Evolutionary conservation across 30 jellyfish, hydroid and myxozoan species (phyloP).

Genomic region (Pelagia noctiluca): DNA sequence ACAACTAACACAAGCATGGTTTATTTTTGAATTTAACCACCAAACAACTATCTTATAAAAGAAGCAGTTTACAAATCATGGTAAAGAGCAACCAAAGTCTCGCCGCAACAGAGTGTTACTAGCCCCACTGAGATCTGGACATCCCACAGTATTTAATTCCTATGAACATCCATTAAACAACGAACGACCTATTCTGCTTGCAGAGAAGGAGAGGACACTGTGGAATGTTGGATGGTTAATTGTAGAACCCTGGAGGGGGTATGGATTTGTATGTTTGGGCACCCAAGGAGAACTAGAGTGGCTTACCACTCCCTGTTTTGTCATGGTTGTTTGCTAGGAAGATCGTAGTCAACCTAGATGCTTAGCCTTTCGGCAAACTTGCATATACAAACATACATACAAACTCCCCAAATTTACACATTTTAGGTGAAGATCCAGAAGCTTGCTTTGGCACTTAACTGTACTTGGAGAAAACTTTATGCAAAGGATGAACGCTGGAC

Average conservation of each 20-base stretch:
- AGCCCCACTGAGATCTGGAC: conserved; percentile 33
- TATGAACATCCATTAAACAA: conserved; percentile 17
- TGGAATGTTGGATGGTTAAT: conserved; percentile 13
- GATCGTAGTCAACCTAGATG: conserved; percentile 29
- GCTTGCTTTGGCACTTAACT: no score
- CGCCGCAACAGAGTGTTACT: conserved; percentile 11
- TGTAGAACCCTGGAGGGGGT: conserved; percentile 12
- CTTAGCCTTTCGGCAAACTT: background rate
- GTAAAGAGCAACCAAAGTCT: background rate
- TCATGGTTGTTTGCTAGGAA: conserved; percentile 27
- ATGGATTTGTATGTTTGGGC: conserved; percentile 15
- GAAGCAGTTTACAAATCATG: background rate
- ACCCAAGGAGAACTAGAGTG: conserved; percentile 34
- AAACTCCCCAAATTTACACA: no score
- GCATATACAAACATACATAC: no score
- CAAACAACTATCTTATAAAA: background rate
- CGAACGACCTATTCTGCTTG: conserved; percentile 15
- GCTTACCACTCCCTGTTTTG: conserved; percentile 18
- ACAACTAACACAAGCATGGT: no score
- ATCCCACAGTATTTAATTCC: conserved; percentile 4
- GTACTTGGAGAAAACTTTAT: no score
- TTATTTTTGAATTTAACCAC: no score
- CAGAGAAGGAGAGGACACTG: conserved; percentile 5
- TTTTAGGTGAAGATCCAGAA: no score
- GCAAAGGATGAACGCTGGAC: no score